Evolutionary conservation across 2,888 invertebrate species (phyloP).

Genomic region (Euplagia quadripunctaria): DNA sequence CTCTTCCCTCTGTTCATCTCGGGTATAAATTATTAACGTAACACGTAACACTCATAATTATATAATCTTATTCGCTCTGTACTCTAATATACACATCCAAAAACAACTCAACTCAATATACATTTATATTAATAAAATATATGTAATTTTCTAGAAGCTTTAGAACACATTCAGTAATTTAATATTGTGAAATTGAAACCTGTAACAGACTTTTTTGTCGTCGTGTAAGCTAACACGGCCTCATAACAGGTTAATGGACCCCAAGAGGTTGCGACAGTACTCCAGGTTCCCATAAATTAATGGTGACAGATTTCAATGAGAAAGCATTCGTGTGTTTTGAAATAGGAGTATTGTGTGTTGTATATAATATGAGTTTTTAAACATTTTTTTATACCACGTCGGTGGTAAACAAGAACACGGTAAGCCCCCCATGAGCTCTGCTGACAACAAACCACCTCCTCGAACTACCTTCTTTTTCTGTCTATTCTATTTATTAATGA

Average conservation of each 20-base stretch:
- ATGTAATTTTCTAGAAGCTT: neutral
- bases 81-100: no score
- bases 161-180: neutral
- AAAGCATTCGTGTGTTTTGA: neutral
- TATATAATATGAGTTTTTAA: neutral
- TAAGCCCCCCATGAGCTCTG: no score
- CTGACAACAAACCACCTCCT: no score
- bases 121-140: neutral
- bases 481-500: no score
- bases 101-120: neutral
- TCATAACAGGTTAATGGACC: constrained; percentile 14
- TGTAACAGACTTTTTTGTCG: neutral
- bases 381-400: no score
- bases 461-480: no score
- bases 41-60: no score
- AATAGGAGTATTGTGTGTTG: neutral
- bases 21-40: no score
- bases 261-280: neutral
- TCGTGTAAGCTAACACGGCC: constrained; percentile 11
- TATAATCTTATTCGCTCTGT: no score
- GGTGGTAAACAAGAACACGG: no score
- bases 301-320: constrained; percentile 9
- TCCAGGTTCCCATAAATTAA: constrained; percentile 9
- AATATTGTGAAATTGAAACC: constrained; percentile 7
- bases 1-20: no score